A percentile compares a stretch with the other conserved stretches of the same genome.
Conservation (phyloP, 2,797 vertebrate genomes). For the Phrynocephalus forsythii region DNA sequence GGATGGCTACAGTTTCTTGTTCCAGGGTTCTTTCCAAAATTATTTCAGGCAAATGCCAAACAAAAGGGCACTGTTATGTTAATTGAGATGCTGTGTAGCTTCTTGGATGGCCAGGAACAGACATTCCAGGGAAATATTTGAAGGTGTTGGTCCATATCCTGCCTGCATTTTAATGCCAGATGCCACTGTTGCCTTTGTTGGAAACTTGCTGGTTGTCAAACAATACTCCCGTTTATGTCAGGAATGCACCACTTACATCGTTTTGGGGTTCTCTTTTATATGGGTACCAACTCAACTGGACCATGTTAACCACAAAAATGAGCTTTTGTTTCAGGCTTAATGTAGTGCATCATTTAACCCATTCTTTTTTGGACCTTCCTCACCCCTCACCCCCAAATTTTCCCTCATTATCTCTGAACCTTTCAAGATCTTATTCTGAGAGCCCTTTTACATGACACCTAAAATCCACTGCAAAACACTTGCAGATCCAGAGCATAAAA, state of each 20-base stretch:
- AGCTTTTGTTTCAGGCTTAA: not conserved
- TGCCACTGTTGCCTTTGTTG: not conserved
- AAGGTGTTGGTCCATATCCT: not conserved
- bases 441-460: no score
- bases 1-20: constrained; percentile 66
- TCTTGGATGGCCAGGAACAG: constrained; percentile 12
- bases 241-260: not conserved
- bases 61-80: constrained; percentile 31
- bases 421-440: not conserved
- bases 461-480: no score
- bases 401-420: not conserved
- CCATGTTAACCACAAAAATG: not conserved
- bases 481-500: no score
- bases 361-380: not conserved
- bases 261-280: not conserved
- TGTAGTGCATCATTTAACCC: not conserved
- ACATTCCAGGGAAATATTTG: constrained; percentile 17
- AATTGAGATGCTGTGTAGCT: constrained; percentile 13
- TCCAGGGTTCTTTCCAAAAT: constrained; percentile 69
- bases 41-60: constrained; percentile 48
- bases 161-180: not conserved
- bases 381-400: not conserved
- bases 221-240: not conserved
- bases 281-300: not conserved
- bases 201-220: accelerated